Percentiles rank a stretch among this genome's conserved stretches.
Conservation (phyloP, 2,888 invertebrate species). For the Oxytorus armatus region DNA sequence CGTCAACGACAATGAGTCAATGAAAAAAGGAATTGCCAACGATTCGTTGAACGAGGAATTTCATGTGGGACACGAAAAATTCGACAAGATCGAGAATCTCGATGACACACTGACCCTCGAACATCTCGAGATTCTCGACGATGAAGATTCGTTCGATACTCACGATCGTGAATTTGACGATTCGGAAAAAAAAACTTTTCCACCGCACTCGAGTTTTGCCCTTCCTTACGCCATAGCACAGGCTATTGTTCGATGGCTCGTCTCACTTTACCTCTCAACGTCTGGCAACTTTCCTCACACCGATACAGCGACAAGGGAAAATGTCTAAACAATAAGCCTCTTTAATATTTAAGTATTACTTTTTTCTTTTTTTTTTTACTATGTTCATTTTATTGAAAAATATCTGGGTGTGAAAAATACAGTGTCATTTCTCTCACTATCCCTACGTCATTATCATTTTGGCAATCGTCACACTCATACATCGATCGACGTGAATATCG, state of each 20-base stretch:
- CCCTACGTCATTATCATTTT: slow-evolving; percentile 70
- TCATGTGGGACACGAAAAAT: slow-evolving; percentile 35
- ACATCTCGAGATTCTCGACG: slow-evolving; percentile 68
- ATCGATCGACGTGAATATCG: slow-evolving; percentile 17
- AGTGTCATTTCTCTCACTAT: slow-evolving; percentile 76
- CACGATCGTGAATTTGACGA: slow-evolving; percentile 69
- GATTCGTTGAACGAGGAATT: slow-evolving; percentile 33
- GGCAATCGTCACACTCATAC: slow-evolving; percentile 70
- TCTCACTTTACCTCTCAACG: slow-evolving; percentile 55
- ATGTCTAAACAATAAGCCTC: slow-evolving; percentile 20
- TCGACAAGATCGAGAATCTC: slow-evolving; percentile 53
- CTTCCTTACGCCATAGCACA: slow-evolving; percentile 73
- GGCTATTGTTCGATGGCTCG: slow-evolving; percentile 78
- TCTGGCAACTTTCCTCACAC: slow-evolving; percentile 18
- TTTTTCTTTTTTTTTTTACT: slow-evolving; percentile 71
- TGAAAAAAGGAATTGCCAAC: slow-evolving; percentile 30
- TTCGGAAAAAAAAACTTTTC: slow-evolving; percentile 51
- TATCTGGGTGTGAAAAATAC: slow-evolving; percentile 83
- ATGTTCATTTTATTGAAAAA: slow-evolving; percentile 83
- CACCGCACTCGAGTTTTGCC: slow-evolving; percentile 67
- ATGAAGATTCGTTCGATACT: slow-evolving; percentile 45
- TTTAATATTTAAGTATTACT: background rate
- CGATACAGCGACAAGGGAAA: slow-evolving; percentile 42
- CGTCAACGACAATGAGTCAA: slow-evolving; percentile 4
- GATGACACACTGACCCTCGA: slow-evolving; percentile 71